Conservation (phyloP, 2,797 vertebrate genomes). For the Pseudocheirus occidentalis region DNA sequence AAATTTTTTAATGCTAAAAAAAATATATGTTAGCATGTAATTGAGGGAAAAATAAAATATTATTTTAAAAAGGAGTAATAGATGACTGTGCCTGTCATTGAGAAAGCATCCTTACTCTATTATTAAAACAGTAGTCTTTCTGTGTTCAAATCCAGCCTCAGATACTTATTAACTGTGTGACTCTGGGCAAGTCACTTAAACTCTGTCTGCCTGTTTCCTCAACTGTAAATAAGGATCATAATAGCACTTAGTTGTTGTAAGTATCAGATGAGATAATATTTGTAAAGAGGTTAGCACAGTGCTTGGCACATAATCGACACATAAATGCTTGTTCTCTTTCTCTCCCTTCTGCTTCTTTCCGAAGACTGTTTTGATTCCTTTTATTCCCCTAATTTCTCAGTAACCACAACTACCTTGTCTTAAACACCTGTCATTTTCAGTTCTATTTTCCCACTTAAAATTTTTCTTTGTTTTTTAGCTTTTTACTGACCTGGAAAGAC, state of each 20-base stretch:
- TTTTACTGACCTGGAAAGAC: slow-evolving; percentile 14
- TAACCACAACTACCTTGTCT: accelerated
- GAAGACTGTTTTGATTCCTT: not conserved
- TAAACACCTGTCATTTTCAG: not conserved
- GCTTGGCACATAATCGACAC: not conserved
- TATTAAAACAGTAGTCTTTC: accelerated
- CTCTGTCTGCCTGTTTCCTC: not conserved
- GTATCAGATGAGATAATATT: not conserved
- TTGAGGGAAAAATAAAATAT: not conserved
- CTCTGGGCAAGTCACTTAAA: not conserved
- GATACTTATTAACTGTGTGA: not conserved
- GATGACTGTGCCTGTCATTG: not conserved
- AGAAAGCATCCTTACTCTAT: not conserved
- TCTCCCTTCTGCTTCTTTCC: not conserved
- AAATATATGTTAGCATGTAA: not conserved
- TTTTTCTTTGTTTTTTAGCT: slow-evolving; percentile 27
- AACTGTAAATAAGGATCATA: not conserved
- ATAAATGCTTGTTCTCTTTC: not conserved
- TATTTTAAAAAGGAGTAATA: not conserved
- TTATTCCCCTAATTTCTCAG: accelerated
- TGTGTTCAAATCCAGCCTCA: not conserved
- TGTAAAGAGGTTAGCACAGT: not conserved
- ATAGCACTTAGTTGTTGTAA: not conserved
- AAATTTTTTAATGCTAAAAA: not conserved
- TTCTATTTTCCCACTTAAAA: slow-evolving; percentile 1